A percentile compares a stretch with the other conserved stretches of the same genome.
Evolutionary conservation across 2,888 invertebrate species (phyloP).

Genomic region (Ochropacha duplaris): DNA sequence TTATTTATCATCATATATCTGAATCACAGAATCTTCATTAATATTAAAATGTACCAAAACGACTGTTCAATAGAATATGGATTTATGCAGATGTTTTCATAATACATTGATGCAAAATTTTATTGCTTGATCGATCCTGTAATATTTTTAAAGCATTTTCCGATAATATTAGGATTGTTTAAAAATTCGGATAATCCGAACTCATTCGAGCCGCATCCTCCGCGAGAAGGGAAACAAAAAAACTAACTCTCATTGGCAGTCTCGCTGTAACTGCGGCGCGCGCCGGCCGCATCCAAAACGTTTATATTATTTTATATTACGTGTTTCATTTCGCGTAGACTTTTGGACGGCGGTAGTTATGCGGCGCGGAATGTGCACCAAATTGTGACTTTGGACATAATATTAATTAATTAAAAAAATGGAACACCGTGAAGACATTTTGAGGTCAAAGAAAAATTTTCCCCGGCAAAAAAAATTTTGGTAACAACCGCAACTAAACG

Average conservation of each 20-base stretch:
- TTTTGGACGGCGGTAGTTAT: slow-evolving; percentile 75
- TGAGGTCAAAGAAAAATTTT: slow-evolving; percentile 60
- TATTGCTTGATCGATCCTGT: background rate
- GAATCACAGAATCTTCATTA: background rate
- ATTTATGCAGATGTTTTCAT: background rate
- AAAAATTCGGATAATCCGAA: slow-evolving; percentile 57
- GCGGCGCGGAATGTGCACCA: slow-evolving; percentile 71
- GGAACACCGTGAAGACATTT: slow-evolving; percentile 58
- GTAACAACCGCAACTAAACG: slow-evolving; percentile 69
- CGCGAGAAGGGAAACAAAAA: slow-evolving; percentile 71
- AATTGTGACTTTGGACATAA: slow-evolving; percentile 76
- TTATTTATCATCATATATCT: slow-evolving; percentile 22
- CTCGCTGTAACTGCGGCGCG: slow-evolving; percentile 71
- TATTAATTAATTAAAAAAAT: slow-evolving; percentile 52
- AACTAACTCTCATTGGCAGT: slow-evolving; percentile 58
- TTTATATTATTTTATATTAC: slow-evolving; percentile 79
- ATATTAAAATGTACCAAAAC: background rate
- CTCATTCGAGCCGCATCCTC: slow-evolving; percentile 71
- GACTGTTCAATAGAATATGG: background rate
- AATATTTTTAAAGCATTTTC: background rate
- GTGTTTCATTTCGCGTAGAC: slow-evolving; percentile 82
- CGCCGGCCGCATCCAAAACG: slow-evolving; percentile 73
- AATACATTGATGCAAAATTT: background rate
- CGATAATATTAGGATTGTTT: slow-evolving; percentile 28
- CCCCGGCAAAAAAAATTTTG: slow-evolving; percentile 52